phyloP scores from a whole-genome alignment of 2,113 vertebrate genomes.

The Colistium nudipinnis region DNA sequence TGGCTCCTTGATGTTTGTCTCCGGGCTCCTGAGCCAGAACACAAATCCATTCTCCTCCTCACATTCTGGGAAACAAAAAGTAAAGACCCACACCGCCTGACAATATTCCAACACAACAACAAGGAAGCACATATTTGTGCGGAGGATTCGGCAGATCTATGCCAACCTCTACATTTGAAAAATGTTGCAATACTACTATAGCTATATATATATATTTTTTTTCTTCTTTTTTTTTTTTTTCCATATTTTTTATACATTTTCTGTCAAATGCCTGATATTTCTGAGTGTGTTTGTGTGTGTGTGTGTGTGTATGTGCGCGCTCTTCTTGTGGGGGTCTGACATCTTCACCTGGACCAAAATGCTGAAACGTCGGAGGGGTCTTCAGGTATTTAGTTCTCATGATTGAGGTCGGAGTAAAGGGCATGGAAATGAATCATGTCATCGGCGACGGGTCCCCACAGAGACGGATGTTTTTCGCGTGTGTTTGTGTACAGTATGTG shows the following conservation, averaged over 20 bases:
- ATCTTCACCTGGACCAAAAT: neutral
- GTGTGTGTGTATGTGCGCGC: too few species aligned
- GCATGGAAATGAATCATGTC: neutral
- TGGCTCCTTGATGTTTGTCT: conserved; percentile 57
- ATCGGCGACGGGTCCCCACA: neutral
- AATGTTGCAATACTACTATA: neutral
- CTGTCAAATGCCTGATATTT: conserved; percentile 5
- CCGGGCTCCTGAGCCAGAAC: conserved; percentile 50
- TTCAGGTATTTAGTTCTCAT: neutral
- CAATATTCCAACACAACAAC: conserved; percentile 17
- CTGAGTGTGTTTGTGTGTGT: neutral
- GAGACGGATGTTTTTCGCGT: neutral
- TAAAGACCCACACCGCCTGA: conserved; percentile 4
- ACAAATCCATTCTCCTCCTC: conserved; percentile 56
- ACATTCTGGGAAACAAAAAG: conserved; percentile 44
- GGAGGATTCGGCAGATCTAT: neutral
- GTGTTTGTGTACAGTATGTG: conserved; percentile 1
- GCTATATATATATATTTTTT: neutral
- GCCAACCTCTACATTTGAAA: neutral
- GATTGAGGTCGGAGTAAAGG: neutral
- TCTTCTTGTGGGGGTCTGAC: neutral
- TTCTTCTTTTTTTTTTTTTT: too few species aligned
- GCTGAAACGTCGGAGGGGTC: neutral
- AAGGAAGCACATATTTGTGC: conserved; percentile 23
- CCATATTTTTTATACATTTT: too few species aligned